Evolutionary conservation across 2,797 vertebrate species (phyloP).

Genomic region (Vultur gryphus): DNA sequence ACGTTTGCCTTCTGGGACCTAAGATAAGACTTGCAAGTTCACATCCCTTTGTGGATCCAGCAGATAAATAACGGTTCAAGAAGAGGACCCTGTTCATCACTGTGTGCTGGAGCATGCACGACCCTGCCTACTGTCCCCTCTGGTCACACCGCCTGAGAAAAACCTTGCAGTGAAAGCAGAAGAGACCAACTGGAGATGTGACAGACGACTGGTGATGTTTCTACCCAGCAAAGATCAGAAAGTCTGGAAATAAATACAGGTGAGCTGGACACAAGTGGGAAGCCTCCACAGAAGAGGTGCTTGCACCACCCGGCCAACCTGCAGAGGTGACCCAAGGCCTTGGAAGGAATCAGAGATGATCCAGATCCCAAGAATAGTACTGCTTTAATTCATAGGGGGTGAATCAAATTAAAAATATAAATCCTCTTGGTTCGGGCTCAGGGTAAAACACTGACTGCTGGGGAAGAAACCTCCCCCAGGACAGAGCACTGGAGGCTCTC

Average conservation of each 20-base stretch:
- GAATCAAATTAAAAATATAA: slow-evolving; percentile 21
- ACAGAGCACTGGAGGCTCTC: not conserved
- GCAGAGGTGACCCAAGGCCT: not conserved
- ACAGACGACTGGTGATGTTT: not conserved
- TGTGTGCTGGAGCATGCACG: fast-evolving
- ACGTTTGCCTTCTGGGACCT: not conserved
- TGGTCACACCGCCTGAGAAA: not conserved
- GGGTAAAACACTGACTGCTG: not conserved
- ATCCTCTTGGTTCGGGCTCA: not conserved
- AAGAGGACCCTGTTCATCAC: not conserved
- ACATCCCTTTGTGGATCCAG: not conserved
- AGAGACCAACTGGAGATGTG: not conserved
- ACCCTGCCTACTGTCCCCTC: not conserved
- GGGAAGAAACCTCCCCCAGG: not conserved
- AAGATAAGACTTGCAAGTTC: not conserved
- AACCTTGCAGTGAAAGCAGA: not conserved
- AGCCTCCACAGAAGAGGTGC: not conserved
- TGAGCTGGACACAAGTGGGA: not conserved
- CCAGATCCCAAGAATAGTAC: not conserved
- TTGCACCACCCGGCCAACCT: not conserved
- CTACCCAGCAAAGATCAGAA: not conserved
- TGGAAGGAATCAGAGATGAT: not conserved
- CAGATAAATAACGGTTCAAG: fast-evolving
- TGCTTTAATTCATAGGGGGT: not conserved
- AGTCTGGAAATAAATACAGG: not conserved